These are phyloP conservation scores for Pipistrellus pipistrellus DNA, from an alignment of 2,797 vertebrate genomes.

Conservation along the genomic window DNA sequence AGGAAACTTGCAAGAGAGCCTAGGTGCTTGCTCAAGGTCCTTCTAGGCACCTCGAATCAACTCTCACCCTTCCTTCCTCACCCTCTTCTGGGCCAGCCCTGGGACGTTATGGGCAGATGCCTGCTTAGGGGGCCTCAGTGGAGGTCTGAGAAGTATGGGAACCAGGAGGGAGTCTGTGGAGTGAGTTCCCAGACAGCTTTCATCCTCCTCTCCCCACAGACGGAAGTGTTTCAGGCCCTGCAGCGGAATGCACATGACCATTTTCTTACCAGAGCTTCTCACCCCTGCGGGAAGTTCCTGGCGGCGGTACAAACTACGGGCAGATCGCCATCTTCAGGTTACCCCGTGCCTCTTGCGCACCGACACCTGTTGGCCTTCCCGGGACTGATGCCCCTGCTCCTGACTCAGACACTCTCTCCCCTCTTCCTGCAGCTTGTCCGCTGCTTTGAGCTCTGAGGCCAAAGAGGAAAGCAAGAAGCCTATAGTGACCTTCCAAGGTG, in stretches of 20 bases:
- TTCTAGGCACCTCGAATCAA: not conserved
- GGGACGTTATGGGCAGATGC: not conserved
- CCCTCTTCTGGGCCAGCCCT: not conserved
- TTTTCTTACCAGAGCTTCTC: conserved; percentile 95
- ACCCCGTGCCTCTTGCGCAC: not conserved
- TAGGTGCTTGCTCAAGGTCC: not conserved
- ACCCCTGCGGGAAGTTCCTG: conserved; percentile 93
- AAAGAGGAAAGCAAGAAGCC: conserved; percentile 91
- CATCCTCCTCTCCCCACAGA: conserved; percentile 63
- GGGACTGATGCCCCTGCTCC: not conserved
- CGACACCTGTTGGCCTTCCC: not conserved
- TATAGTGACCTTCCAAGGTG: conserved; percentile 91
- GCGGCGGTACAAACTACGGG: conserved; percentile 94
- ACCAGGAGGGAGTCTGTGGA: not conserved
- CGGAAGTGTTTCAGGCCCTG: conserved; percentile 82
- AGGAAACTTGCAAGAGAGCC: not conserved
- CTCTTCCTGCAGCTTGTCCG: conserved; percentile 89
- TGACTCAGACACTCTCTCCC: not conserved
- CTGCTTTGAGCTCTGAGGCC: conserved; percentile 94
- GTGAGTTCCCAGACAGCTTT: not conserved
- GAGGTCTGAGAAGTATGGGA: not conserved
- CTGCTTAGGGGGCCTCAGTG: not conserved
- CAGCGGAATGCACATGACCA: conserved; percentile 94
- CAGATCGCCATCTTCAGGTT: conserved; percentile 96
- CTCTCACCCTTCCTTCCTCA: not conserved